Evolutionary conservation across 1,140 invertebrate genomes (phyloP).

Genomic region (Ericerus pela): DNA sequence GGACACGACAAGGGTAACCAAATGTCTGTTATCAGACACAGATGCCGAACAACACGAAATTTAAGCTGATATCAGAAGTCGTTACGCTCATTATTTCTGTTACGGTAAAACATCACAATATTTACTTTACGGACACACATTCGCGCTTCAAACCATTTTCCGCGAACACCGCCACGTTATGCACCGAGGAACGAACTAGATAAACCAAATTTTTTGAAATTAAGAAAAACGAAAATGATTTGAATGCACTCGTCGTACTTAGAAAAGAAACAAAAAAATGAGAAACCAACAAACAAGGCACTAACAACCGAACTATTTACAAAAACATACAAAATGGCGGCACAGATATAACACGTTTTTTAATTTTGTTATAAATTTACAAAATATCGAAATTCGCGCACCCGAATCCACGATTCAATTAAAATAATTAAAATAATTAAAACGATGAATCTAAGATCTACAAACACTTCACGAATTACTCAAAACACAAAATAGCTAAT

Average conservation of each 20-base stretch:
- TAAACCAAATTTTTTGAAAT: background rate
- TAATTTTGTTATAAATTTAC: conserved; percentile 5
- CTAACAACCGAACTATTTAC: conserved; percentile 7
- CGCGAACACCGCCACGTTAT: background rate
- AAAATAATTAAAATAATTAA: conserved; percentile 2
- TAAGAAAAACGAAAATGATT: no score
- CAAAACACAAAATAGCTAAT: conserved; percentile 12
- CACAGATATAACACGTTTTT: conserved; percentile 7
- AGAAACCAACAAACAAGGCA: conserved; percentile 9
- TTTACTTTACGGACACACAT: background rate
- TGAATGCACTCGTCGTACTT: no score
- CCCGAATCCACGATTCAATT: background rate
- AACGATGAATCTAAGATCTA: background rate
- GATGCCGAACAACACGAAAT: conserved; percentile 3
- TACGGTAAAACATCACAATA: background rate
- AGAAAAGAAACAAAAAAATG: no score
- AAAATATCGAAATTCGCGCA: background rate
- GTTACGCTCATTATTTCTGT: background rate
- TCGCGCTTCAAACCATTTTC: conserved; percentile 3
- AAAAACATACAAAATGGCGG: conserved; percentile 10
- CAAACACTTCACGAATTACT: conserved; percentile 8
- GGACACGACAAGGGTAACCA: no score
- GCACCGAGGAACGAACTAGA: background rate
- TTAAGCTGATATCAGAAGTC: background rate
- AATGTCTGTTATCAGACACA: no score